These are phyloP conservation scores for Nymphalis urticae DNA, from an alignment of 2,888 invertebrate species.

Conservation along the genomic window DNA sequence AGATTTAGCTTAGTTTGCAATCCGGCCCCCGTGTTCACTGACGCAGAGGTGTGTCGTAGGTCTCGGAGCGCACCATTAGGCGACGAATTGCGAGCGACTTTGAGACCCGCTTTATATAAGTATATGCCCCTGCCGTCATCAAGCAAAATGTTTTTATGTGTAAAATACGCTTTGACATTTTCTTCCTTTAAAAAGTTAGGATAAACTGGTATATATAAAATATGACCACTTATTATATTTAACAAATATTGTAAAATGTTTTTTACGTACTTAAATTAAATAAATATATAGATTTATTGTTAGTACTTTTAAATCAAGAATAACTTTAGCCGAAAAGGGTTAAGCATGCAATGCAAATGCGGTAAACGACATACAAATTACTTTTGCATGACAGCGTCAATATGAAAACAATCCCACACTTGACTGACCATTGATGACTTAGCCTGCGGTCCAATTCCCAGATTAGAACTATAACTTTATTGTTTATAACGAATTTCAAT, in stretches of 20 bases:
- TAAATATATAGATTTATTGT: too few relatives aligned
- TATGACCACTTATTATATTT: too few relatives aligned
- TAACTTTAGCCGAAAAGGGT: background rate
- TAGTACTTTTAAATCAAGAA: background rate
- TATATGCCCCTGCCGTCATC: slow-evolving; percentile 29
- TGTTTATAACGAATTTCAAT: slow-evolving; percentile 3
- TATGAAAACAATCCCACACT: slow-evolving; percentile 73
- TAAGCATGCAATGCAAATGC: background rate
- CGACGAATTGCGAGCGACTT: slow-evolving; percentile 32
- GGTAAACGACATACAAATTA: slow-evolving; percentile 25
- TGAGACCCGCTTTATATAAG: slow-evolving; percentile 24
- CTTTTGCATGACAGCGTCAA: slow-evolving; percentile 38
- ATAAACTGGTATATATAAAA: background rate
- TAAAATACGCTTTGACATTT: slow-evolving; percentile 15
- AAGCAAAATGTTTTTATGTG: slow-evolving; percentile 31
- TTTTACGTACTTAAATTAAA: too few relatives aligned
- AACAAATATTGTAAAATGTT: too few relatives aligned
- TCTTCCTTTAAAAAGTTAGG: slow-evolving; percentile 8
- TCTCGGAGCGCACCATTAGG: slow-evolving; percentile 37
- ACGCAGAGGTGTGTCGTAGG: slow-evolving; percentile 32
- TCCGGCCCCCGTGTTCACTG: slow-evolving; percentile 28
- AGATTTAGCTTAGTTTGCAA: slow-evolving; percentile 26
- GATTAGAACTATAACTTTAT: slow-evolving; percentile 45
- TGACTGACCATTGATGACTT: slow-evolving; percentile 69
- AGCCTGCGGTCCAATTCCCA: slow-evolving; percentile 60